These are phyloP conservation scores for Adela reaumurella DNA, from an alignment of 2,888 invertebrate species.

Conservation along the genomic window DNA sequence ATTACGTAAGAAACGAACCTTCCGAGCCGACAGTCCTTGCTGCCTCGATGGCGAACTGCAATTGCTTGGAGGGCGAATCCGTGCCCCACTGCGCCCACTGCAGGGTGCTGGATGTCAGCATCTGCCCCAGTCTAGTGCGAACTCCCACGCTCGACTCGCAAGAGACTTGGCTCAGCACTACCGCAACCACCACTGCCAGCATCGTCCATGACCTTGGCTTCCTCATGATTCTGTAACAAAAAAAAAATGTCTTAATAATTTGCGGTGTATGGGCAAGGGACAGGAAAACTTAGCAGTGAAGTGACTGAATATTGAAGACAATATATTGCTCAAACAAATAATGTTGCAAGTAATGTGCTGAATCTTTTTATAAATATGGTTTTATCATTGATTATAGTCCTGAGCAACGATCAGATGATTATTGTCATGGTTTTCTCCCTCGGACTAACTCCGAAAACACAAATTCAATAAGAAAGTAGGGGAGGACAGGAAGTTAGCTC, in stretches of 20 bases:
- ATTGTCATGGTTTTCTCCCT: too few relatives aligned
- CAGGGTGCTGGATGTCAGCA: slow-evolving; percentile 76
- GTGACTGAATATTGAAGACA: too few relatives aligned
- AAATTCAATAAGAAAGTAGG: too few relatives aligned
- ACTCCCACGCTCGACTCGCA: slow-evolving; percentile 36
- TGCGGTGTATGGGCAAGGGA: too few relatives aligned
- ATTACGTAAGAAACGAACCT: not conserved
- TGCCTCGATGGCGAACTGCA: slow-evolving; percentile 64
- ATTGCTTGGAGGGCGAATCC: slow-evolving; percentile 15
- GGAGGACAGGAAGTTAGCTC: too few relatives aligned
- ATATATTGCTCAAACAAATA: too few relatives aligned
- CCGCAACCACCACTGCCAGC: slow-evolving; percentile 29
- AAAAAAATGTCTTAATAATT: slow-evolving; percentile 1
- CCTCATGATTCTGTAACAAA: slow-evolving; percentile 27
- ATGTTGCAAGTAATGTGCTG: too few relatives aligned
- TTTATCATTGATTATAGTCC: too few relatives aligned
- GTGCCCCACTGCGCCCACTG: slow-evolving; percentile 63
- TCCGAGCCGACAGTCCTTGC: slow-evolving; percentile 22
- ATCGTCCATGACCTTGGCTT: slow-evolving; percentile 37
- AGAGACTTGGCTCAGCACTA: slow-evolving; percentile 27
- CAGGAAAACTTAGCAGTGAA: too few relatives aligned
- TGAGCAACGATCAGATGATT: too few relatives aligned
- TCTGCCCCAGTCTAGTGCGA: slow-evolving; percentile 56
- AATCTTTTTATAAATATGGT: too few relatives aligned
- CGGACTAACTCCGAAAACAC: too few relatives aligned